Evolutionary conservation across 1,140 invertebrate genomes (phyloP).

Genomic region (Wiebesia pumilae): DNA sequence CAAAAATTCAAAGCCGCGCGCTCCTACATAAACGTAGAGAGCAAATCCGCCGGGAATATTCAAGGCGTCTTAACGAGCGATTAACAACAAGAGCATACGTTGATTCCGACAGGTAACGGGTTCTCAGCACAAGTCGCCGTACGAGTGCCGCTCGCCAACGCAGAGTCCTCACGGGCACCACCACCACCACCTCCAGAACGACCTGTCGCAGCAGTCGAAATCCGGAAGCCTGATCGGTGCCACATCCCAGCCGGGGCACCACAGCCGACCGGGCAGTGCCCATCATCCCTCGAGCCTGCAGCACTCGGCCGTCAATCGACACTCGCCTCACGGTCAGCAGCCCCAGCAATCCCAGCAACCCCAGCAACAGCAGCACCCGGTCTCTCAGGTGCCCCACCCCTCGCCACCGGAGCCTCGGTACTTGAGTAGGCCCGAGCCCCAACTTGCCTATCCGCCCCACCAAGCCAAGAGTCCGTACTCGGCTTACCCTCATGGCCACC

Average conservation of each 20-base stretch:
- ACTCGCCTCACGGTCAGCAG: constrained; percentile 70
- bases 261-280: constrained; percentile 37
- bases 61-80: too few species aligned
- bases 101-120: constrained; percentile 20
- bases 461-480: constrained; percentile 63
- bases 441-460: constrained; percentile 69
- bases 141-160: constrained; percentile 77
- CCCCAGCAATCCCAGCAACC: constrained; percentile 60
- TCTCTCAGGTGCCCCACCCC: constrained; percentile 71
- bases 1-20: too few species aligned
- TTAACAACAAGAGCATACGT: background rate
- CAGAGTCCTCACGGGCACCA: constrained; percentile 74
- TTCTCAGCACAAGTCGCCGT: constrained; percentile 70
- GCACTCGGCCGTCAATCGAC: constrained; percentile 66
- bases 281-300: constrained; percentile 57
- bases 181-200: constrained; percentile 63
- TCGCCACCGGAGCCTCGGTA: constrained; percentile 74
- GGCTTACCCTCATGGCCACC: constrained; percentile 52
- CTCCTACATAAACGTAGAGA: too few species aligned
- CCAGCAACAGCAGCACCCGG: constrained; percentile 64
- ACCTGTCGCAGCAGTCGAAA: constrained; percentile 15
- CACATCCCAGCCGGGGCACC: constrained; percentile 62
- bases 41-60: too few species aligned
- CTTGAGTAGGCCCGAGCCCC: constrained; percentile 66
- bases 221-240: constrained; percentile 48